Base-by-base conservation (phyloP, 2,797 vertebrate species). In the Moxostoma hubbsi region DNA sequence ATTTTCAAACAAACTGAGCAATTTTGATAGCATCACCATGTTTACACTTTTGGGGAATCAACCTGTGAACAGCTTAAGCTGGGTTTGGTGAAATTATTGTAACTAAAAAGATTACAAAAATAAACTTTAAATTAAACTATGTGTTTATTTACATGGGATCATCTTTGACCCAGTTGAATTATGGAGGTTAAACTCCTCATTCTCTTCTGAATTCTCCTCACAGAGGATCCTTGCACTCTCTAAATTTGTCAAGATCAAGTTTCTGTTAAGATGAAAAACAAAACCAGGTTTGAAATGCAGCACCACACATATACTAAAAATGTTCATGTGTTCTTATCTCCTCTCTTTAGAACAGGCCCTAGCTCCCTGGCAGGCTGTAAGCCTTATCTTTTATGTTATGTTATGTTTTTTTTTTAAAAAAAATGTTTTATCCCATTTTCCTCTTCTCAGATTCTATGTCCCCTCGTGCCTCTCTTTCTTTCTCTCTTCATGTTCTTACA, bases 391-490 rank as follows among this genome's bases (percentile, higher is more conserved):
- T 79, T 58, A 9, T 64, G 64, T 77, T 82, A 68, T 15, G 9
- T 79, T 59, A n/a, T n/a, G n/a, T 59, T 53, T 45, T 55, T 51
- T 73, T 46, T 80, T 18, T 71, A 24, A n/a, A n/a, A n/a, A n/a
- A n/a, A 24, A 24, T 24, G 24, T 13, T 77, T 63, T 85, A 18
- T 64, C 75, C 67, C 79, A 75, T 86, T 82, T 85, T 36, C 36
- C 11, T 46, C 59, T 12, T 11, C 68, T 73, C n/a, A 0, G 12
- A 36, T 55, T 67, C 64, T 61, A 10, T 59, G 36, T 68, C 15
- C 57, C 12, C 51, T 15, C 6, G 2, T 53, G 43, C 13, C 66
- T 57, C 36, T 36, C 73, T 68, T 36, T 36, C 73, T 68, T 36
- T 36, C 15, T 63, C 65, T 79, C 62, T 46, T 72, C 62, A 13